Percentiles rank a stretch among this genome's conserved stretches.
phyloP scores from a whole-genome alignment of 1,140 invertebrate genomes.

The Drosophila sulfurigaster region DNA sequence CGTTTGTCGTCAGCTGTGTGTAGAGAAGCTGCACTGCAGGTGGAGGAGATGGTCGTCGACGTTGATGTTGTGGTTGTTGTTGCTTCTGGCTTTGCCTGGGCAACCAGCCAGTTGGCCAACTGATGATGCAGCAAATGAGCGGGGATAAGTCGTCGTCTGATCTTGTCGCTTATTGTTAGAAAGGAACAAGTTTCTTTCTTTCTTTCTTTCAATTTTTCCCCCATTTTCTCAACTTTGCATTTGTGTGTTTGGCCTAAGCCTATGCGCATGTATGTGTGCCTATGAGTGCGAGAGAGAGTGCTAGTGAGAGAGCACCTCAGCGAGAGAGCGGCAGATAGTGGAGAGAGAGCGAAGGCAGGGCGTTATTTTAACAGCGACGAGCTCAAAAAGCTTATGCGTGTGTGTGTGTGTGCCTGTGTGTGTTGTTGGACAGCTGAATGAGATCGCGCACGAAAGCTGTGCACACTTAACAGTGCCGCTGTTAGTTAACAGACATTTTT shows the following conservation, averaged over 20 bases:
- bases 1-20: constrained; percentile 30
- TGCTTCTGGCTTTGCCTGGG: neutral
- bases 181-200: constrained; percentile 48
- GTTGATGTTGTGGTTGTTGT: neutral
- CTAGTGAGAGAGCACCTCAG: neutral
- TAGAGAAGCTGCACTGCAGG: constrained; percentile 34
- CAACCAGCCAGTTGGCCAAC: constrained; percentile 38
- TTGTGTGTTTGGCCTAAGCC: constrained; percentile 26
- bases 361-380: constrained; percentile 29
- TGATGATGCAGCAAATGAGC: constrained; percentile 51
- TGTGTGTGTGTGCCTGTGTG: neutral
- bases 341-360: constrained; percentile 18
- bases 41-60: constrained; percentile 21
- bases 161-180: constrained; percentile 59
- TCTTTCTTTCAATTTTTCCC: constrained; percentile 28
- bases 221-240: constrained; percentile 47
- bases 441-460: constrained; percentile 33
- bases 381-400: constrained; percentile 31
- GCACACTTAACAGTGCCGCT: constrained; percentile 37
- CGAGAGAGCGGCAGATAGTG: constrained; percentile 11
- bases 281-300: constrained; percentile 15
- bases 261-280: constrained; percentile 19
- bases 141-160: constrained; percentile 46
- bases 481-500: constrained; percentile 65
- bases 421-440: constrained; percentile 18